Percentiles rank a stretch among this genome's conserved stretches.
phyloP scores from a whole-genome alignment of 2,888 invertebrate genomes.

The Chalcis sispes region DNA sequence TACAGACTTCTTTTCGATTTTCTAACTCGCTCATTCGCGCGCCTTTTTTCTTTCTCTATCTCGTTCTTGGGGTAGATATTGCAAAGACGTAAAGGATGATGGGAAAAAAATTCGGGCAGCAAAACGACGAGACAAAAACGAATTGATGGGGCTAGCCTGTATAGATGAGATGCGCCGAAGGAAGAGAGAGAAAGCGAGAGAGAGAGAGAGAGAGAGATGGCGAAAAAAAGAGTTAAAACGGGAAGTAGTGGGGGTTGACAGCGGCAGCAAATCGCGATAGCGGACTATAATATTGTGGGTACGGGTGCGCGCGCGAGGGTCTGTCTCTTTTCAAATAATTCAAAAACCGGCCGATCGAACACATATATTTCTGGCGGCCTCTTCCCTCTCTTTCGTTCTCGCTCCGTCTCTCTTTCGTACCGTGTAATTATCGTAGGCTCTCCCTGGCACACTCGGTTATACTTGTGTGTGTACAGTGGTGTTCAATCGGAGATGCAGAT shows the following conservation, averaged over 20 bases:
- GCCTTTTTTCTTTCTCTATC: background rate
- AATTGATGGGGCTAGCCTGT: conserved; percentile 43
- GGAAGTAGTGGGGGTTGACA: conserved; percentile 36
- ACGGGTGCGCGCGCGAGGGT: conserved; percentile 65
- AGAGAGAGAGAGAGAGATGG: conserved; percentile 20
- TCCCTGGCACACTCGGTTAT: conserved; percentile 54
- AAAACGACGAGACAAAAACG: conserved; percentile 58
- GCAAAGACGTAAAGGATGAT: conserved; percentile 49
- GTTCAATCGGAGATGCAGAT: too few species aligned
- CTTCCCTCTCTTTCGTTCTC: background rate
- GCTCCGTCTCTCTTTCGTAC: conserved; percentile 66
- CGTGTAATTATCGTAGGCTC: conserved; percentile 76
- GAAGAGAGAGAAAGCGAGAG: conserved; percentile 49
- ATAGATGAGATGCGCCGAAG: conserved; percentile 40
- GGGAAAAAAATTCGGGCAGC: conserved; percentile 48
- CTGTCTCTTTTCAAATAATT: conserved; percentile 77
- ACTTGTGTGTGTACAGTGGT: conserved; percentile 67
- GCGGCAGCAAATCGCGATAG: conserved; percentile 67
- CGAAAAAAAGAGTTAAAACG: conserved; percentile 48
- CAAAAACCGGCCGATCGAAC: conserved; percentile 76
- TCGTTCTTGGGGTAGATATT: conserved; percentile 1
- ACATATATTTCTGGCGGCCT: conserved; percentile 70
- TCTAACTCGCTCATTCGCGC: too few species aligned
- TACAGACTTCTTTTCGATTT: too few species aligned
- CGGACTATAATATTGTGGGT: conserved; percentile 72